Evolutionary conservation across 2,888 invertebrate species (phyloP).

Genomic region (Abrostola tripartita): DNA sequence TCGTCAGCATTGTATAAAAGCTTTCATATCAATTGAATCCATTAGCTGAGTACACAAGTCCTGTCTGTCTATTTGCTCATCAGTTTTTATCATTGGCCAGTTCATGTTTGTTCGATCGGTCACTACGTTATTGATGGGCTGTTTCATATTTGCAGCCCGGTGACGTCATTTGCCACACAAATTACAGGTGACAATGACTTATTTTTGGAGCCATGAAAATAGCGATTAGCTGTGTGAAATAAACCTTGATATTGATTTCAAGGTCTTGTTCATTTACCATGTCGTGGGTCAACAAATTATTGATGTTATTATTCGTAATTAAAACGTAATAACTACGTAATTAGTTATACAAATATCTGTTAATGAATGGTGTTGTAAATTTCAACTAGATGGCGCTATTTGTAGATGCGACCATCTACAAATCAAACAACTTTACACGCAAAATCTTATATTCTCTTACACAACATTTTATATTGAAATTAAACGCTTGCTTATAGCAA

Average conservation of each 20-base stretch:
- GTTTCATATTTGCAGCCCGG: conserved; percentile 66
- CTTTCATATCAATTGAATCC: conserved; percentile 89
- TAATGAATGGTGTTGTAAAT: conserved; percentile 4
- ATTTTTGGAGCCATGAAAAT: conserved; percentile 40
- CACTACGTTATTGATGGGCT: conserved; percentile 86
- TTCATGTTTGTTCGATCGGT: conserved; percentile 86
- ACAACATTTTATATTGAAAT: conserved; percentile 54
- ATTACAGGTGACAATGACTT: conserved; percentile 59
- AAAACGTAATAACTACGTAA: too few relatives aligned
- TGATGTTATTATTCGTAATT: too few relatives aligned
- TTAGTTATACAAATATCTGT: too few relatives aligned
- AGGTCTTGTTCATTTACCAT: background rate
- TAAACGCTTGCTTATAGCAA: conserved; percentile 54
- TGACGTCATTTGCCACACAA: conserved; percentile 64
- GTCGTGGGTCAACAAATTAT: too few relatives aligned
- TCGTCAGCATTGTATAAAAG: conserved; percentile 85
- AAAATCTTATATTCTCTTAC: conserved; percentile 36
- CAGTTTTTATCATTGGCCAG: conserved; percentile 88
- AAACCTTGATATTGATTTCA: background rate
- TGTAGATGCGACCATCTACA: too few relatives aligned
- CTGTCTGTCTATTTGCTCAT: conserved; percentile 87
- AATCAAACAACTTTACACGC: conserved; percentile 11
- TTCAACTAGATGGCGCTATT: conserved; percentile 52
- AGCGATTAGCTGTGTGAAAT: conserved; percentile 23
- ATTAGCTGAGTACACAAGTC: conserved; percentile 87